Evolutionary conservation across 2,888 invertebrate species (phyloP).

Genomic region (Unio delphinus): DNA sequence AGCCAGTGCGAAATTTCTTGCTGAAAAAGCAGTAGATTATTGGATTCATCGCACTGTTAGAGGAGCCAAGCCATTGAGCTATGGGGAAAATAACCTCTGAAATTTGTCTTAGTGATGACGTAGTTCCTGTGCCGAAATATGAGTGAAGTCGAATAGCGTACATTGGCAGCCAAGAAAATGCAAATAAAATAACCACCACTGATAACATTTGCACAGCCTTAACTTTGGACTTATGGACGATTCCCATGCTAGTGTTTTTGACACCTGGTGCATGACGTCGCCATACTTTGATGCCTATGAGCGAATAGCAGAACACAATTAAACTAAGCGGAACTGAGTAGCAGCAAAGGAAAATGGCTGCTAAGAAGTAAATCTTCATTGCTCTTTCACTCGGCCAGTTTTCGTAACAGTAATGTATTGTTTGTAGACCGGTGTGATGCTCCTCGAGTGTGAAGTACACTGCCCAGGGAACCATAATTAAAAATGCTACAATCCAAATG

Average conservation of each 20-base stretch:
- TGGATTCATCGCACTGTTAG: conserved; percentile 96
- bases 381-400: conserved; percentile 88
- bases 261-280: conserved; percentile 90
- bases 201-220: conserved; percentile 96
- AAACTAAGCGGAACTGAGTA: conserved; percentile 92
- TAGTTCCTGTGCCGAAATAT: conserved; percentile 17
- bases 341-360: conserved; percentile 90
- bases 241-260: conserved; percentile 74
- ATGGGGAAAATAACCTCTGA: conserved; percentile 83
- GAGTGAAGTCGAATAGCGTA: conserved; percentile 87
- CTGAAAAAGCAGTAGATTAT: conserved; percentile 95
- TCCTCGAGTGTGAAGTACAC: conserved; percentile 79
- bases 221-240: conserved; percentile 87
- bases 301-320: conserved; percentile 91
- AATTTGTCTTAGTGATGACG: conserved; percentile 74
- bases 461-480: conserved; percentile 91
- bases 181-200: conserved; percentile 92
- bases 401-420: conserved; percentile 38
- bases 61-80: conserved; percentile 94
- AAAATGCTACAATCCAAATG: conserved; percentile 90
- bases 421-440: conserved; percentile 9
- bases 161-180: conserved; percentile 92
- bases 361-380: conserved; percentile 88
- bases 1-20: conserved; percentile 91
- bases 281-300: conserved; percentile 93